phyloP scores from a whole-genome alignment of 2,797 vertebrate genomes.

The Glossophaga mutica region DNA sequence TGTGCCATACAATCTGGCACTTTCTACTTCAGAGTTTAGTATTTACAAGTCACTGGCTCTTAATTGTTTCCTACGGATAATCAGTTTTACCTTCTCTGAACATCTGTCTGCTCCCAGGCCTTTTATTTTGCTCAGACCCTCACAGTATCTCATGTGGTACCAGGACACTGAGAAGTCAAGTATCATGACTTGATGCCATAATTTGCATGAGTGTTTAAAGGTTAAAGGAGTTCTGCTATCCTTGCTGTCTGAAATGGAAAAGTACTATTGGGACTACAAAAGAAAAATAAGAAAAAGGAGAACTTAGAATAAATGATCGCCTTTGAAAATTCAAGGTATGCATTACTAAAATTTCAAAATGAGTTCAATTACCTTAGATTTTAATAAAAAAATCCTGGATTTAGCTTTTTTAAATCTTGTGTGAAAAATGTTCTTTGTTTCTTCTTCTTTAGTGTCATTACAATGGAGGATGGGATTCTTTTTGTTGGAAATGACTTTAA shows the following conservation, averaged over 20 bases:
- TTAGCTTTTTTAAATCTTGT: slow-evolving; percentile 13
- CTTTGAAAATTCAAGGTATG: neutral
- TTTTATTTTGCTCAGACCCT: neutral
- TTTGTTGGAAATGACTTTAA: slow-evolving; percentile 45
- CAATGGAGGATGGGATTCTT: neutral
- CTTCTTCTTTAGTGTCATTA: neutral
- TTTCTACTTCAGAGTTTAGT: slow-evolving; percentile 18
- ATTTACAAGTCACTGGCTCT: slow-evolving; percentile 30
- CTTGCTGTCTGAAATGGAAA: neutral
- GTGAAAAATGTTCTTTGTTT: neutral
- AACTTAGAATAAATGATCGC: neutral
- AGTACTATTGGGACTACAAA: neutral
- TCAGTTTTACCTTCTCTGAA: neutral
- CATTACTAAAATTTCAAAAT: slow-evolving; percentile 37
- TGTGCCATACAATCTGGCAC: slow-evolving; percentile 32
- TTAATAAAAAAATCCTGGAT: neutral
- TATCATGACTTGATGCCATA: neutral
- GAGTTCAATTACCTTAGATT: neutral
- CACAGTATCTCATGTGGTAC: neutral
- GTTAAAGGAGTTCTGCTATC: neutral
- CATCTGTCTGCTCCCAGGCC: neutral
- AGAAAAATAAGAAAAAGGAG: neutral
- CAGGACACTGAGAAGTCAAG: neutral
- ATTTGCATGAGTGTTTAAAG: neutral
- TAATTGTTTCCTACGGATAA: neutral